Conservation (phyloP, 2,113 vertebrate species). For the Oreochromis spilurus region DNA sequence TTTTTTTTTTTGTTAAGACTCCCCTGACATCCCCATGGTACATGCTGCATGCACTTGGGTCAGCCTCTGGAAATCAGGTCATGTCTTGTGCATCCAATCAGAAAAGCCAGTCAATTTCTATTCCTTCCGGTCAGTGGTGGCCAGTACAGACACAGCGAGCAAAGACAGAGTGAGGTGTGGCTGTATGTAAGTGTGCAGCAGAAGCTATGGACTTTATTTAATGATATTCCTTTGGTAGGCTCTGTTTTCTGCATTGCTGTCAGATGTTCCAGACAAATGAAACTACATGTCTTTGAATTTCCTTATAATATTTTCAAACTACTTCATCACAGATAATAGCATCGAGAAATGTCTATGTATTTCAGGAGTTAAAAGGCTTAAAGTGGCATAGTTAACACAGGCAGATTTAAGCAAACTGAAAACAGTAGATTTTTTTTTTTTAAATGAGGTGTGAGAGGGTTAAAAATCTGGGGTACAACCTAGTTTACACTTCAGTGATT, state of each 20-base stretch:
- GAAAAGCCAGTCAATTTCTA: constrained; percentile 50
- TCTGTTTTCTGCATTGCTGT: neutral
- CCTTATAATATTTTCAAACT: neutral
- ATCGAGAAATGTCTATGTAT: neutral
- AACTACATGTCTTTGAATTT: neutral
- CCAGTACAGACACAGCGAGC: neutral
- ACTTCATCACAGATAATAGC: neutral
- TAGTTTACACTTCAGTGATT: neutral
- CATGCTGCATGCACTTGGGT: neutral
- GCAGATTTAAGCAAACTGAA: neutral
- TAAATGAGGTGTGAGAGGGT: neutral
- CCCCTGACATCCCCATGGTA: neutral
- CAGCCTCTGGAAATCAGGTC: constrained; percentile 36
- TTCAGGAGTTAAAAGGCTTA: neutral
- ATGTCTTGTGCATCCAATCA: constrained; percentile 45
- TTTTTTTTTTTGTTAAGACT: neutral
- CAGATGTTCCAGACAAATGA: neutral
- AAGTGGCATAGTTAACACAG: neutral
- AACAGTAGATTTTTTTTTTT: neutral
- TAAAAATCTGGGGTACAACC: neutral
- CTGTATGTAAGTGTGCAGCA: neutral
- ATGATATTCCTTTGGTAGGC: neutral
- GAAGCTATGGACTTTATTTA: constrained; percentile 5
- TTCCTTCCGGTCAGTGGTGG: constrained; percentile 52
- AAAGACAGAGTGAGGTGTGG: neutral